phyloP scores from a whole-genome alignment of 2,797 vertebrate species.

The Sebastes taczanowskii region DNA sequence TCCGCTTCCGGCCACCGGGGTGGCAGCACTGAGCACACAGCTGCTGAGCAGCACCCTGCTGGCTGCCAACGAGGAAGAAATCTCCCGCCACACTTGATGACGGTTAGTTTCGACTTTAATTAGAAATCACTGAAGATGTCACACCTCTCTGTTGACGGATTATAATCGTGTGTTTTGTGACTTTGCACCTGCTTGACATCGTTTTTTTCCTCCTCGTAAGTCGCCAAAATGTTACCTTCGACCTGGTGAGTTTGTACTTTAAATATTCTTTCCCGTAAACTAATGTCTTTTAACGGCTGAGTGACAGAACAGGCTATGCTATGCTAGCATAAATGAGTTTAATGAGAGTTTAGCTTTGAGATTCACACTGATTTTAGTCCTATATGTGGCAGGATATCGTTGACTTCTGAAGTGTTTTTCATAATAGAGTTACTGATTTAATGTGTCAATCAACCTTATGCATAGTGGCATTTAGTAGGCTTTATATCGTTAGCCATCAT shows the following conservation, averaged over 20 bases:
- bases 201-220: background rate
- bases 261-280: rapidly evolving
- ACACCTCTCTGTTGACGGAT: background rate
- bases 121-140: background rate
- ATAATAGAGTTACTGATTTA: too few species aligned
- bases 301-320: background rate
- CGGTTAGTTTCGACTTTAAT: background rate
- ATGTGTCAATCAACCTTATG: too few species aligned
- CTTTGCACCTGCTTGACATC: background rate
- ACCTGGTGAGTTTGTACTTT: constrained; percentile 11
- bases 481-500: background rate
- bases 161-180: background rate
- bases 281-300: background rate
- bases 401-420: too few species aligned
- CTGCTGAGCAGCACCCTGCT: background rate
- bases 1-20: too few species aligned
- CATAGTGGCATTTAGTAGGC: too few species aligned
- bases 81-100: background rate
- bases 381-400: background rate
- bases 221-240: background rate
- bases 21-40: background rate
- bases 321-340: too few species aligned
- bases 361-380: background rate
- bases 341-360: background rate
- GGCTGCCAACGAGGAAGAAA: background rate